Conservation (phyloP, 2,113 vertebrate genomes). For the Pseudolaguvia tuberculata region DNA sequence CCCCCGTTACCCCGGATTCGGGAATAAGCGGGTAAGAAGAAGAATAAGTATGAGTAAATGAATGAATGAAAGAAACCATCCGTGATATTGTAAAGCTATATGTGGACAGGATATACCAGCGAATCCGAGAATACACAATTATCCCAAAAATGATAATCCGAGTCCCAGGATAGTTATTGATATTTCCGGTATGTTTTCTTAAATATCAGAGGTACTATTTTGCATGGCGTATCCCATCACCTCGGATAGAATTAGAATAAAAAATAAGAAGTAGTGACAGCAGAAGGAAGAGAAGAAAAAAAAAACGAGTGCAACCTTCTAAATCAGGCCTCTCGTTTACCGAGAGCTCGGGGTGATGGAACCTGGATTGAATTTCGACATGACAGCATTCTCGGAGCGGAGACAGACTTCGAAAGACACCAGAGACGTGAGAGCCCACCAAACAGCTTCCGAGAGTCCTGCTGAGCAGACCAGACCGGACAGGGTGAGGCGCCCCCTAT, state of each 20-base stretch:
- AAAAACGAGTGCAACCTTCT: slow-evolving; percentile 15
- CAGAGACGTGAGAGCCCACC: slow-evolving; percentile 28
- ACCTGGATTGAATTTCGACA: slow-evolving; percentile 69
- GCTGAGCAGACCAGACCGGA: slow-evolving; percentile 38
- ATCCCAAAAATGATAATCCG: neutral
- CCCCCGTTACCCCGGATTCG: no score
- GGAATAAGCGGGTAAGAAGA: no score
- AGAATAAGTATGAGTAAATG: no score
- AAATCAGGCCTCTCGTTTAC: slow-evolving; percentile 20
- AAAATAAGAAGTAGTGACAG: neutral
- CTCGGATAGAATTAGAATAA: neutral
- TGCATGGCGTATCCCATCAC: neutral
- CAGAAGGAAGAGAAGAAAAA: slow-evolving; percentile 11
- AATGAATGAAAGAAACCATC: no score
- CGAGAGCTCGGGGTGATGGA: slow-evolving; percentile 36
- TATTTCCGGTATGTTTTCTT: neutral
- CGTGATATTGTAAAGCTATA: neutral
- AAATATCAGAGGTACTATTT: neutral
- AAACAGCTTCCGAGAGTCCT: slow-evolving; percentile 54
- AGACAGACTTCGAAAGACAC: slow-evolving; percentile 56
- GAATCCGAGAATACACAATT: neutral
- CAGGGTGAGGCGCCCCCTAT: slow-evolving; percentile 24
- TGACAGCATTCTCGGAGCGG: slow-evolving; percentile 65
- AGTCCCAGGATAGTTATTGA: neutral
- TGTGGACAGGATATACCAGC: neutral